A percentile compares a stretch with the other conserved stretches of the same genome.
phyloP scores from a whole-genome alignment of 2,113 vertebrate genomes.

The Gallinago undulata region DNA sequence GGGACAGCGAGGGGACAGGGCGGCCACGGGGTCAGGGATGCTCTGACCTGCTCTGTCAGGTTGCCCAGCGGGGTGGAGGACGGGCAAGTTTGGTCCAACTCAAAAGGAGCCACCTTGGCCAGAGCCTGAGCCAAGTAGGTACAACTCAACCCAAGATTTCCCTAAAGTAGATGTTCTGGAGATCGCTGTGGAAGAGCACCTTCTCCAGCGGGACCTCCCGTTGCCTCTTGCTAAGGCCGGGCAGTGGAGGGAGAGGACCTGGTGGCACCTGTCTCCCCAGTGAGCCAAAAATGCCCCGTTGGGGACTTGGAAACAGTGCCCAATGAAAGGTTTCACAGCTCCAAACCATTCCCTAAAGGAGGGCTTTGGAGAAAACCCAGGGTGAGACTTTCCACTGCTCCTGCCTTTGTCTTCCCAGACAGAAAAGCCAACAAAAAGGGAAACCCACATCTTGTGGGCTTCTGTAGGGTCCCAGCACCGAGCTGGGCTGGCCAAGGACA shows the following conservation, averaged over 20 bases:
- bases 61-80: neutral
- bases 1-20: neutral
- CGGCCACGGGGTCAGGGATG: fast-evolving
- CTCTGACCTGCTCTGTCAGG: neutral
- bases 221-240: neutral
- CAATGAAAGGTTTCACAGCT: neutral
- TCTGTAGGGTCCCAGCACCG: fast-evolving
- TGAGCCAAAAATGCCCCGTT: fast-evolving
- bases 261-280: neutral
- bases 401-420: neutral
- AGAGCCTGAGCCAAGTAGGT: neutral
- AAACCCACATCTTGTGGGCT: neutral
- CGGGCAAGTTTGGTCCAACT: neutral
- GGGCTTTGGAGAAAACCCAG: neutral
- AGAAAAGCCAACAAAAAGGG: neutral
- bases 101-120: fast-evolving
- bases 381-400: neutral
- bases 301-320: neutral
- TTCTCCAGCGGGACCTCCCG: neutral
- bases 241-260: neutral
- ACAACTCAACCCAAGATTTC: neutral
- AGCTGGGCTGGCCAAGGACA: neutral
- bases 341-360: neutral
- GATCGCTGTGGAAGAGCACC: neutral
- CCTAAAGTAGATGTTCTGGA: neutral